Base-by-base conservation (phyloP, 2,888 invertebrate species). In the Peribatodes rhomboidaria region DNA sequence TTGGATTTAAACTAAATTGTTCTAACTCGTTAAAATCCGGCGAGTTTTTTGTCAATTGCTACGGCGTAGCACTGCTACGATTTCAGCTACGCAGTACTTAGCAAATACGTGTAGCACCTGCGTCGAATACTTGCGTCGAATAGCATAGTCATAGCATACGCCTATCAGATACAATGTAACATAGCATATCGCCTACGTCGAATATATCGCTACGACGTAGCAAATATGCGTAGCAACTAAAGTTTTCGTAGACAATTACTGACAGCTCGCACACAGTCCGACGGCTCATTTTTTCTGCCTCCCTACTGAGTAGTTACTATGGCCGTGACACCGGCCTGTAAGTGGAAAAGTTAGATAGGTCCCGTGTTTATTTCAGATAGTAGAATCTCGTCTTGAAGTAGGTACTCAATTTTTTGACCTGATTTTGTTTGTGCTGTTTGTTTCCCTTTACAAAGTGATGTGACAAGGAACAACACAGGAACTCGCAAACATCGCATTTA, bases 261-360 rank as follows among this genome's bases (percentile, higher is more conserved):
- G 16, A 42, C 18, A 10, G 20, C 2, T 46, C 22, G 13, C 46
- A 16, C 1, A 42, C 42, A 18, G 18, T 20, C 39, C n/a, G 41
- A 44, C 18, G 11, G 11, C 20, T 41, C 11, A 27, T 16, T 35
- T 61, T 54, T 31, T 10, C 11, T 33, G 14, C 41, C 18, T 46
- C 9, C 52, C 46, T 46, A 52, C 65, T 65, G 44, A 14, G 35
- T 50, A 55, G 44, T 31, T 20, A 37, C 59, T 56, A 44, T 14
- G 37, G 22, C 22, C 27, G 71, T 81, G 85, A 83, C 81, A 80
- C 72, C 73, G 74, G 70, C 31, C 70, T 70, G 78, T 83, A 83
- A 84, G 83, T 81, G 83, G 81, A 76, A 84, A 85, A 85, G 81
- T 86, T 83, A 76, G 78, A 77, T 74, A 72, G 70, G 70, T 68